Evolutionary conservation across 2,888 invertebrate genomes (phyloP).

Genomic region (Synergus gifuensis): DNA sequence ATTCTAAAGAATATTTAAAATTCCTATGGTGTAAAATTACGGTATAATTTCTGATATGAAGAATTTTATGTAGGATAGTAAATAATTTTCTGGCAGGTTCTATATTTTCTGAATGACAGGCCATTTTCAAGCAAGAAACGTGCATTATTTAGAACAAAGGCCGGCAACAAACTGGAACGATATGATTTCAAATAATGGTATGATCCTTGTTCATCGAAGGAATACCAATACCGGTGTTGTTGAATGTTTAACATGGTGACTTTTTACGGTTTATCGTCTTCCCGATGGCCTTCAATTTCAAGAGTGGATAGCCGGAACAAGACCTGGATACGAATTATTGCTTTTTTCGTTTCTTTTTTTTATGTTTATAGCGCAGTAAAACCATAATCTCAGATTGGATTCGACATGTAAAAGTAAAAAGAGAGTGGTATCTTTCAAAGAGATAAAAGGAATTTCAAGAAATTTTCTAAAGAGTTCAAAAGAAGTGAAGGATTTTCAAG

Average conservation of each 20-base stretch:
- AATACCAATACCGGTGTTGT: constrained; percentile 16
- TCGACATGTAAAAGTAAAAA: not conserved
- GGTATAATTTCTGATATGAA: no score
- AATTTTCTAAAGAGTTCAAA: no score
- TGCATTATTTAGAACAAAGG: constrained; percentile 31
- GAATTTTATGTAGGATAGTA: not conserved
- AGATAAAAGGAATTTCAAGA: not conserved
- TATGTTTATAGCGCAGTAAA: not conserved
- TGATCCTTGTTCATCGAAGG: constrained; percentile 4
- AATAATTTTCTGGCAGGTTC: not conserved
- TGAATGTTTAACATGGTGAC: constrained; percentile 28
- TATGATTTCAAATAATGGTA: constrained; percentile 24
- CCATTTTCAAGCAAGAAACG: not conserved
- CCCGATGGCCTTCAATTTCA: constrained; percentile 18
- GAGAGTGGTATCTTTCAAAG: not conserved
- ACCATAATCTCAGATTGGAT: not conserved
- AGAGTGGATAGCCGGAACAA: constrained; percentile 5
- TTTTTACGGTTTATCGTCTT: constrained; percentile 11
- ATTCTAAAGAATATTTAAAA: no score
- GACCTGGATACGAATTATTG: not conserved
- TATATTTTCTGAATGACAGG: constrained; percentile 9
- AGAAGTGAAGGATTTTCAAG: no score
- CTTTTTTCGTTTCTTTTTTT: constrained; percentile 11
- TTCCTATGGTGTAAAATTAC: no score
- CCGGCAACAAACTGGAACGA: not conserved